These are phyloP conservation scores for Leucoraja ocellata DNA, from an alignment of 2,797 vertebrate species.

Conservation along the genomic window DNA sequence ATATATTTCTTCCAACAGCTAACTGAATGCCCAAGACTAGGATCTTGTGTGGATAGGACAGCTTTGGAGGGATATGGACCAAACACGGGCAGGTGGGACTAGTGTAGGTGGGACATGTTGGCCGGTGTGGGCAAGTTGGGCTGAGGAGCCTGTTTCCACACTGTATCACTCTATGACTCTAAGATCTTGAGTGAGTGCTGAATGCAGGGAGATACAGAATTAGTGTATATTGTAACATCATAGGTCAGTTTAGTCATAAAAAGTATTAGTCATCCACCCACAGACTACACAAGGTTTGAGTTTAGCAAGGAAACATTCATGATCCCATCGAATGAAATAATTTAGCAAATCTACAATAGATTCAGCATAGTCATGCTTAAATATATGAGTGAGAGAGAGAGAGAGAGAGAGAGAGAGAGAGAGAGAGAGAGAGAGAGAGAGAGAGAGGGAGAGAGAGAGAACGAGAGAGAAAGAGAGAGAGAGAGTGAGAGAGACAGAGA, in stretches of 20 bases:
- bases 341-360: not conserved
- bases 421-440: too few relatives aligned
- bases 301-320: not conserved
- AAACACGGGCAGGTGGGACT: too few relatives aligned
- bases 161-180: too few relatives aligned
- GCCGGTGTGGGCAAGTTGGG: too few relatives aligned
- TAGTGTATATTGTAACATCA: not conserved
- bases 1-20: not conserved
- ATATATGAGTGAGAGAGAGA: not conserved
- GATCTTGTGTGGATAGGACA: too few relatives aligned
- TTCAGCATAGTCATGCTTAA: not conserved
- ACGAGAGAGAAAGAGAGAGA: too few relatives aligned
- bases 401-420: too few relatives aligned
- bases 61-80: too few relatives aligned
- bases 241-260: not conserved
- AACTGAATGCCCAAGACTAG: not conserved
- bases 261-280: not conserved
- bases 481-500: not conserved
- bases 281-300: not conserved
- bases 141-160: too few relatives aligned
- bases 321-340: not conserved
- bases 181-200: not conserved
- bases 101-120: too few relatives aligned
- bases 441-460: too few relatives aligned
- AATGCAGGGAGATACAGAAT: not conserved